phyloP scores from a whole-genome alignment of 30 jellyfish, hydroid and myxozoan species.

The Rhopilema esculentum region DNA sequence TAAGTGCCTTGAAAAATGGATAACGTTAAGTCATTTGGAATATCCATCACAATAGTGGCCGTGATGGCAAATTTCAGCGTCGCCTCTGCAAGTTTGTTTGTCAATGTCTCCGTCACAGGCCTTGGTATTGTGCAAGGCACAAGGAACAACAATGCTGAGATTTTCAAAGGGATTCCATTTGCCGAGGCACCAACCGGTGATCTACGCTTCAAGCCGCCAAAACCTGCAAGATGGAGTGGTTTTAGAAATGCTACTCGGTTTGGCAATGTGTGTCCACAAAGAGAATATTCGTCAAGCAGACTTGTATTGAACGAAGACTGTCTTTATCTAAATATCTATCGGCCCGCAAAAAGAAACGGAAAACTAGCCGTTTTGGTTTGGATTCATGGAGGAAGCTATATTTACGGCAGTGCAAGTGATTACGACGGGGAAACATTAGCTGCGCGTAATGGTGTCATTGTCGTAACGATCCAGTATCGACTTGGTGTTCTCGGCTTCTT shows the following conservation, averaged over 20 bases:
- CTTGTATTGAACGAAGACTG: background rate
- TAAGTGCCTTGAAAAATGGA: too few relatives aligned
- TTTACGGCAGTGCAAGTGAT: background rate
- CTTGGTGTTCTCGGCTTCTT: slow-evolving; percentile 69
- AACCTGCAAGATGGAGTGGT: slow-evolving; percentile 23
- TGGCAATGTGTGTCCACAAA: slow-evolving; percentile 36
- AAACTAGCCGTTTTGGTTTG: slow-evolving; percentile 39
- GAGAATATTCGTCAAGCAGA: background rate
- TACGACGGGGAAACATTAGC: slow-evolving; percentile 47
- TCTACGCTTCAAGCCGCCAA: slow-evolving; percentile 44
- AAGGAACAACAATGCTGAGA: background rate
- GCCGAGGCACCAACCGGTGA: slow-evolving; percentile 62
- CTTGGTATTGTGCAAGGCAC: slow-evolving; percentile 22
- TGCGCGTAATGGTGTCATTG: slow-evolving; percentile 20
- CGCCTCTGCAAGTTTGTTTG: background rate
- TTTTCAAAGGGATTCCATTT: slow-evolving; percentile 38
- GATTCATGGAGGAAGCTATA: slow-evolving; percentile 67
- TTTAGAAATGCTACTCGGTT: slow-evolving; percentile 22
- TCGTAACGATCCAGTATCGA: slow-evolving; percentile 62
- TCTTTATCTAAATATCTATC: background rate
- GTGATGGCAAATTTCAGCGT: background rate
- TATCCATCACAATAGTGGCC: background rate
- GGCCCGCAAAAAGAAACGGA: slow-evolving; percentile 13
- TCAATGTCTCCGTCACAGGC: slow-evolving; percentile 4
- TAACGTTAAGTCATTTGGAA: too few relatives aligned